phyloP scores from a whole-genome alignment of 2,888 invertebrate genomes.

The Arrhopalites spinosus region DNA sequence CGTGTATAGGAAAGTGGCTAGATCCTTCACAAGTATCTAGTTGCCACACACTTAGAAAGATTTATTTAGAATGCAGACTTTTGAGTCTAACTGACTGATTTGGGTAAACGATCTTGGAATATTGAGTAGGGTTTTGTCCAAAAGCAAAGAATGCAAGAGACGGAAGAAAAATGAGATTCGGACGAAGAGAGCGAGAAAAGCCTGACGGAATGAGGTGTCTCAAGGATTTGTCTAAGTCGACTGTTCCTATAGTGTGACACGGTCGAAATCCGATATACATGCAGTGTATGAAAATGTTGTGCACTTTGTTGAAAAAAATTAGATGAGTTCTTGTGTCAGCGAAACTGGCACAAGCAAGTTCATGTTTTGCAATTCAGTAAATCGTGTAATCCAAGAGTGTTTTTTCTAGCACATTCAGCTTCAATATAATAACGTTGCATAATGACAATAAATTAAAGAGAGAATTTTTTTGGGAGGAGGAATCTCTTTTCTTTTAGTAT shows the following conservation, averaged over 20 bases:
- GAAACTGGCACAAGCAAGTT: no score
- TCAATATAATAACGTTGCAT: no score
- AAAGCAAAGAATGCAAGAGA: background rate
- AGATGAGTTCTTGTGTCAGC: slow-evolving; percentile 4
- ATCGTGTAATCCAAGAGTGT: no score
- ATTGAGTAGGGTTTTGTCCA: slow-evolving; percentile 32
- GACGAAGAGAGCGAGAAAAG: slow-evolving; percentile 17
- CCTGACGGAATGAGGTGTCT: slow-evolving; percentile 38
- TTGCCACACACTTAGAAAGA: slow-evolving; percentile 24
- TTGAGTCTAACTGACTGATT: slow-evolving; percentile 21
- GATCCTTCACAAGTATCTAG: slow-evolving; percentile 10
- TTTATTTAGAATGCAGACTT: slow-evolving; percentile 27
- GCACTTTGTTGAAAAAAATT: background rate
- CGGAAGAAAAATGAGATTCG: background rate
- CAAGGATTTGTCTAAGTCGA: slow-evolving; percentile 39
- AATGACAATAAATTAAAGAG: no score
- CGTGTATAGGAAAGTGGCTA: background rate
- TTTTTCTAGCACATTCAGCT: no score
- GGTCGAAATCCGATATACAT: slow-evolving; percentile 22
- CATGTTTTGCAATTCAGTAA: no score
- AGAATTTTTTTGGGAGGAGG: no score
- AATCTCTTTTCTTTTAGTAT: no score
- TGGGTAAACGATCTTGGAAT: slow-evolving; percentile 36
- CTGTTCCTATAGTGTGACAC: slow-evolving; percentile 34
- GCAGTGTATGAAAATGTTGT: background rate